Percentiles rank a stretch among this genome's conserved stretches.
Evolutionary conservation across 1,140 invertebrate species (phyloP).

Genomic region (Drosophila funebris): DNA sequence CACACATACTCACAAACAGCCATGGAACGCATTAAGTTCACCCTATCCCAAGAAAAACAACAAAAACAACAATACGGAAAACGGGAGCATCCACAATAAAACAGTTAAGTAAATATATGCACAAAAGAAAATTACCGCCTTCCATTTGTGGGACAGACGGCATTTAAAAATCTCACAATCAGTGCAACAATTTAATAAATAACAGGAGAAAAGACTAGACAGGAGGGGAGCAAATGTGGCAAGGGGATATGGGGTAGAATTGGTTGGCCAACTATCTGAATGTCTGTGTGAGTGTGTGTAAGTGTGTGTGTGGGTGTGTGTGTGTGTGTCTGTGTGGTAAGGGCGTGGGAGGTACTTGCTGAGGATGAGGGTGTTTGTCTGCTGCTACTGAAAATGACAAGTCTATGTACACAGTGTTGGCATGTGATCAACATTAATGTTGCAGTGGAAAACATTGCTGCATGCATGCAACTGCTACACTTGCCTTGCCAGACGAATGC

Average conservation of each 20-base stretch:
- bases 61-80: conserved; percentile 8
- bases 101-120: conserved; percentile 61
- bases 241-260: conserved; percentile 31
- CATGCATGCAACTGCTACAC: conserved; percentile 12
- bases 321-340: conserved; percentile 22
- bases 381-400: conserved; percentile 61
- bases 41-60: conserved; percentile 29
- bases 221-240: neutral
- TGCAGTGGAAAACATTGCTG: conserved; percentile 25
- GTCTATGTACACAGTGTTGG: conserved; percentile 69
- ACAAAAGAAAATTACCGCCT: conserved; percentile 60
- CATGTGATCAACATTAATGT: conserved; percentile 76
- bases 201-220: neutral
- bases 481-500: conserved; percentile 58
- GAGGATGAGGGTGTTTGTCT: conserved; percentile 23
- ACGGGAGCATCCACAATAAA: too few species aligned
- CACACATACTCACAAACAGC: neutral
- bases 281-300: neutral
- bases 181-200: conserved; percentile 61
- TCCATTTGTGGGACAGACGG: conserved; percentile 23
- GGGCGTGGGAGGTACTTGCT: conserved; percentile 12
- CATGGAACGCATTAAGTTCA: conserved; percentile 10
- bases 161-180: conserved; percentile 44
- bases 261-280: conserved; percentile 12
- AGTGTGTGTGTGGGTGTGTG: conserved; percentile 12